Conservation (phyloP, 1,140 invertebrate genomes). For the Zaprionus ghesquierei region DNA sequence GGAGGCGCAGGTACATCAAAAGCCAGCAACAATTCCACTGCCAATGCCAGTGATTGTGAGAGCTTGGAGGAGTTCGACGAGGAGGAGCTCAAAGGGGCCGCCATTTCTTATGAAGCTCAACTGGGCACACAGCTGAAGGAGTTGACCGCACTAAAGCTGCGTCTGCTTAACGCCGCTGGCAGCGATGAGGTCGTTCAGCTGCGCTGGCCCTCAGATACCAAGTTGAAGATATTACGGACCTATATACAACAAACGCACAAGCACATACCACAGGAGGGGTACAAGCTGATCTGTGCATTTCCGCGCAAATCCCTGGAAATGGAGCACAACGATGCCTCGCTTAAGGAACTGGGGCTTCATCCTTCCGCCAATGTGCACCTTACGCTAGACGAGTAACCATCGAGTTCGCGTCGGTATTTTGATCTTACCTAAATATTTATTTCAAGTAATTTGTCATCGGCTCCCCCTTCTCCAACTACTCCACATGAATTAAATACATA, state of each 20-base stretch:
- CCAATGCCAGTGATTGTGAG: slow-evolving; percentile 55
- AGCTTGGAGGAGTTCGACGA: slow-evolving; percentile 69
- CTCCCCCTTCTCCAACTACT: slow-evolving; percentile 11
- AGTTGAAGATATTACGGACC: slow-evolving; percentile 60
- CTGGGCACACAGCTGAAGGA: slow-evolving; percentile 59
- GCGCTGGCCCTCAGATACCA: slow-evolving; percentile 79
- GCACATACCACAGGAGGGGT: slow-evolving; percentile 70
- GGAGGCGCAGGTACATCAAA: slow-evolving; percentile 13
- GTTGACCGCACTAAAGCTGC: slow-evolving; percentile 66
- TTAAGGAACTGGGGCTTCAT: slow-evolving; percentile 77
- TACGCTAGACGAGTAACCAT: slow-evolving; percentile 69
- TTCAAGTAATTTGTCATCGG: slow-evolving; percentile 42
- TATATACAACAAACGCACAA: slow-evolving; percentile 77
- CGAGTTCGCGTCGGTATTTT: background rate
- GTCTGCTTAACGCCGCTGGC: slow-evolving; percentile 64
- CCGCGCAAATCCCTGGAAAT: slow-evolving; percentile 71
- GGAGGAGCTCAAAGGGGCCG: slow-evolving; percentile 57
- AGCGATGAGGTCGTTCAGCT: slow-evolving; percentile 74
- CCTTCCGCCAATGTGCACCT: slow-evolving; percentile 80
- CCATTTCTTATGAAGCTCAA: slow-evolving; percentile 66
- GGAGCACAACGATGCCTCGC: slow-evolving; percentile 60
- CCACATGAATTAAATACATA: slow-evolving; percentile 31
- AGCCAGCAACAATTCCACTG: slow-evolving; percentile 22
- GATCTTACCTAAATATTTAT: slow-evolving; percentile 45
- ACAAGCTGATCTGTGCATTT: slow-evolving; percentile 80